Evolutionary conservation across 2,888 invertebrate species (phyloP), one percentile per base, ranked within the genome.

Genomic region (Mycogona germanica): DNA sequence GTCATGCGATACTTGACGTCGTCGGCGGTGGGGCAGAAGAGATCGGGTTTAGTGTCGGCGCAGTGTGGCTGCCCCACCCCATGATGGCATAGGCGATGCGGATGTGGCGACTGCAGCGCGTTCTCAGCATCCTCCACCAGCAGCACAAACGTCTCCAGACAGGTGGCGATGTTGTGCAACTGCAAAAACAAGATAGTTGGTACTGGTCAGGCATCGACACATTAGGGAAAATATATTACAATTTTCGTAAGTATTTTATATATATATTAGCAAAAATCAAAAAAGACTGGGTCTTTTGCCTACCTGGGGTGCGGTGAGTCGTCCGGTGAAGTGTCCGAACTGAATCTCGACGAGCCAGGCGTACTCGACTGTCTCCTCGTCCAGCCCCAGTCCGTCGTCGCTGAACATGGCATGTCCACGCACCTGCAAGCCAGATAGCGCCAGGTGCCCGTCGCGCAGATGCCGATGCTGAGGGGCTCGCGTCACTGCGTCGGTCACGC

Each of bases 401-500:
- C 96, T 96, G 67, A 97, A 98, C 82, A 93, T 87, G 0, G 92
- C 93, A 68, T 95, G 92, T 0, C 96, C 97, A 61, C 97, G 78
- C 55, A 87, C 78, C 77, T 85, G 72, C 42, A 74, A 32, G 9
- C 57, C 87, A 1, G 88, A 87, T 3, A 91, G 72, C 75, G 88
- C 80, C 55, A 91, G 69, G 67, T 88, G 87, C 0, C 91, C 91
- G 70, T 88, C 86, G 64, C 81, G 82, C 35, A 91, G 74, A 68
- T 84, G 82, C 59, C 75, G 75, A 58, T 84, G 59, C 29, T 52
- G 46, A 4, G 58, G 57, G 5, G 49, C 42, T 55, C 57, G 58
- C 62, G 62, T 59, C 21, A 65, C 57, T 38, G 60, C 62, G 59
- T 73, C 73, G 32, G 64, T 65, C 38, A 68, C 66, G 50, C 69